These are phyloP conservation scores for Acanthopagrus latus DNA, from an alignment of 2,797 vertebrate species.

Conservation along the genomic window DNA sequence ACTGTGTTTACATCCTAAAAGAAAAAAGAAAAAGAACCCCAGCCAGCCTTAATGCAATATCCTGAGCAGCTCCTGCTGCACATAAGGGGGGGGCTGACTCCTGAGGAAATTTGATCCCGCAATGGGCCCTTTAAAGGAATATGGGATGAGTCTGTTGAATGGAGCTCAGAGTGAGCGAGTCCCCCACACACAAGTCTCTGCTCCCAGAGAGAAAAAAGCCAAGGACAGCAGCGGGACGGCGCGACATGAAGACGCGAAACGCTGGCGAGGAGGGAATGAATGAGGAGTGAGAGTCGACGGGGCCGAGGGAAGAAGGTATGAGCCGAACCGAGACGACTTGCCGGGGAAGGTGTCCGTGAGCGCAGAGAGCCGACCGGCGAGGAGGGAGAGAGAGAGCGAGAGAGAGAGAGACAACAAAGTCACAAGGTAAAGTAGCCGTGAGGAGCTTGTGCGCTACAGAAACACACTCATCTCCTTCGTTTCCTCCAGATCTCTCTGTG, in stretches of 20 bases:
- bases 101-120: constrained; percentile 82
- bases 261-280: constrained; percentile 46
- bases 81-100: constrained; percentile 72
- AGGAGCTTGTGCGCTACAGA: constrained; percentile 12
- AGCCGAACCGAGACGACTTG: constrained; percentile 55
- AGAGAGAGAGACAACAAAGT: constrained; percentile 55
- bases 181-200: constrained; percentile 56
- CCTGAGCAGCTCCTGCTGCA: constrained; percentile 73
- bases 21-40: constrained; percentile 43
- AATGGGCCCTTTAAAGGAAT: constrained; percentile 87
- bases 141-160: constrained; percentile 86
- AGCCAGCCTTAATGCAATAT: constrained; percentile 76
- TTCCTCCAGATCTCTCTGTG: neutral
- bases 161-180: constrained; percentile 71
- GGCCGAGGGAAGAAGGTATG: constrained; percentile 51
- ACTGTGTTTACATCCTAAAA: constrained; percentile 65
- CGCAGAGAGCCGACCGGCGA: constrained; percentile 53
- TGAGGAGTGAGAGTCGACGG: constrained; percentile 49
- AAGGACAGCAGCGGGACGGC: constrained; percentile 33
- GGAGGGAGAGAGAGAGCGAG: neutral
- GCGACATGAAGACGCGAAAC: constrained; percentile 20
- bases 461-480: neutral
- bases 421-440: constrained; percentile 77
- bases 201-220: constrained; percentile 45
- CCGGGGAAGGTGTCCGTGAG: constrained; percentile 71